Evolutionary conservation across 2,113 vertebrate genomes (phyloP).

Genomic region (Microcebus lehilahytsara): DNA sequence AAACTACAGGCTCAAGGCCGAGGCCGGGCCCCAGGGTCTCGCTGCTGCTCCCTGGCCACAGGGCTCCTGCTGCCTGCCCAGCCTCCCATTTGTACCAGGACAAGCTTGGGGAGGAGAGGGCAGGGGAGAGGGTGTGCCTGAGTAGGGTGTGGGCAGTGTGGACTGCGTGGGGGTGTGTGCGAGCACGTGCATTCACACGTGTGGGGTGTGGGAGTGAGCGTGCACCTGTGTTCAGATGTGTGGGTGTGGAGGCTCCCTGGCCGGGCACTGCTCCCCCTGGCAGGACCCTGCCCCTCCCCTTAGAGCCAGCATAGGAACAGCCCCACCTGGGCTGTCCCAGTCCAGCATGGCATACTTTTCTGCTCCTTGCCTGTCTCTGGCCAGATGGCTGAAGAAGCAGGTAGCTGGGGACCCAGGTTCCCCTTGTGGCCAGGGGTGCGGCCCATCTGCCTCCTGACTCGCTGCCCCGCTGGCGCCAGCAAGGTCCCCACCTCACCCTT

Average conservation of each 20-base stretch:
- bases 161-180: neutral
- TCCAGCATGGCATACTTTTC: neutral
- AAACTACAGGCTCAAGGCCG: neutral
- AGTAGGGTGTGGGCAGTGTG: no score
- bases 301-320: neutral
- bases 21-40: accelerated
- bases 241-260: neutral
- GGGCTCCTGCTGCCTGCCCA: neutral
- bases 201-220: neutral
- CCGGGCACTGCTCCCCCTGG: neutral
- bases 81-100: neutral
- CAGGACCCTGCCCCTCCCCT: neutral
- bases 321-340: neutral
- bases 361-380: neutral
- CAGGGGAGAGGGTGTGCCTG: neutral
- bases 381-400: neutral
- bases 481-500: neutral
- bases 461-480: neutral
- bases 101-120: neutral
- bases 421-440: neutral
- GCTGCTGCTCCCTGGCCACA: accelerated
- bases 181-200: neutral
- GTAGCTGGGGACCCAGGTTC: neutral
- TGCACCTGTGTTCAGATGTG: neutral
- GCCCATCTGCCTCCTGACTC: neutral